Evolutionary conservation across 2,113 vertebrate species (phyloP).

Genomic region (Hippocampus mohnikei): DNA sequence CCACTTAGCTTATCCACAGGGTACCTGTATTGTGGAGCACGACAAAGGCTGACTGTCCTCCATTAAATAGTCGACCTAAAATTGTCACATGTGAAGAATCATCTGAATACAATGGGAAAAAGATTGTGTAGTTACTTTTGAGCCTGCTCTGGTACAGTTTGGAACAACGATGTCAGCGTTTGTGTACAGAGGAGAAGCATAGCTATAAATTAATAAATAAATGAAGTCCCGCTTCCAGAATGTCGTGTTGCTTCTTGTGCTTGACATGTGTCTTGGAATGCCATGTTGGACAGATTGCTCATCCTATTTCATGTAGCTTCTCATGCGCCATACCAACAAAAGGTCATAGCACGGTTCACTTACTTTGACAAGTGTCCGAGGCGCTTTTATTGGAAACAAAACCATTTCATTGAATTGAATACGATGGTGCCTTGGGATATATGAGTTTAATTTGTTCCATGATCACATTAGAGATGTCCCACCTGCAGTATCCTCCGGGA

Average conservation of each 20-base stretch:
- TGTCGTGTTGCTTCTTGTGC: not conserved
- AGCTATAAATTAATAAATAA: not conserved
- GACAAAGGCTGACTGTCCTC: no score
- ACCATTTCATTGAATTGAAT: no score
- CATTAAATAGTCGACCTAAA: not conserved
- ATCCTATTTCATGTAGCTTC: not conserved
- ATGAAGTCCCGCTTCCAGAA: not conserved
- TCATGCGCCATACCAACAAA: not conserved
- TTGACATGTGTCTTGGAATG: not conserved
- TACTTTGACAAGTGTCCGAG: not conserved
- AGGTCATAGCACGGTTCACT: not conserved
- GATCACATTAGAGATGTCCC: no score
- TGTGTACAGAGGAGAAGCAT: not conserved
- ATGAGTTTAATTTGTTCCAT: not conserved
- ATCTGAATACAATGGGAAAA: not conserved
- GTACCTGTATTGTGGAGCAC: not conserved
- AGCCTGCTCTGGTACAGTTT: not conserved
- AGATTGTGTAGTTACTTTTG: no score
- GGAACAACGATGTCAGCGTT: not conserved
- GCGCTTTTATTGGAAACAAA: no score
- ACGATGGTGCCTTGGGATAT: no score
- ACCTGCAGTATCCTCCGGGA: no score
- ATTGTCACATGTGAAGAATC: not conserved
- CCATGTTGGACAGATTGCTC: not conserved
- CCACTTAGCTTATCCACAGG: not conserved